Base-by-base conservation (phyloP, 2,113 vertebrate genomes). In the Xenus cinereus region DNA sequence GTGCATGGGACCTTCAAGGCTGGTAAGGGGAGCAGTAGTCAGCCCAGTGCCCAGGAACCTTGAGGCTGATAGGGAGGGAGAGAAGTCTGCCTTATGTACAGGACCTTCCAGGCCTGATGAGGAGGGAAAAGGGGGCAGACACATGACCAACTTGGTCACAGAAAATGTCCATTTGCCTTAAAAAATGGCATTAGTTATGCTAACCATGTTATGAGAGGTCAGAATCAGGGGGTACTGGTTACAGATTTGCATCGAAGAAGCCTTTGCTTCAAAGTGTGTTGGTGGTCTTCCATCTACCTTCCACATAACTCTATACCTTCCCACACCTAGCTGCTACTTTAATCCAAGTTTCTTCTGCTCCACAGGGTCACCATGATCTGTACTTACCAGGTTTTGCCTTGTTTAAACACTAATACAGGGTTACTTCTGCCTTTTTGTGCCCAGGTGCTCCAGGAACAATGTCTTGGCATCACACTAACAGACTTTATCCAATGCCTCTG, bases 391-490 rank as follows among this genome's bases (percentile, higher is more conserved):
- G 28, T 86, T 88, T 84, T 74, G 63, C 73, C 28, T 60, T 21
- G 5, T 64, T 92, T 94, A 87, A 89, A 95, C 75, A 45, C 43
- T 64, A 59, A 60, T 46, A 57, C 28, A 41, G 57, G 50, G 14
- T 63, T 66, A 63, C 63, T 78, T 78, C 74, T 87, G 81, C 48
- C 51, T 92, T 89, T 95, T 79, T 75, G 66, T 56, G 91, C 16
- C 14, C 12, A 35, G 17, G 19, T 79, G 46, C 39, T 72, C 41
- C 45, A 89, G 41, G 39, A 93, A 74, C 27, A 91, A 46, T 51
- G 24, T 72, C 45, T 69, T 84, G 53, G 30, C n/a, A 77, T 62
- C 20, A 21, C n/a, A 69, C 3, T 22, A 37, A 76, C 10, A 82
- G 45, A 75, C n/a, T 59, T 89, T 80, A 46, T 28, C 50, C 2